Evolutionary conservation across 2,888 invertebrate genomes (phyloP), one percentile per base, ranked within the genome.

Genomic region (Pterobdella sp.): DNA sequence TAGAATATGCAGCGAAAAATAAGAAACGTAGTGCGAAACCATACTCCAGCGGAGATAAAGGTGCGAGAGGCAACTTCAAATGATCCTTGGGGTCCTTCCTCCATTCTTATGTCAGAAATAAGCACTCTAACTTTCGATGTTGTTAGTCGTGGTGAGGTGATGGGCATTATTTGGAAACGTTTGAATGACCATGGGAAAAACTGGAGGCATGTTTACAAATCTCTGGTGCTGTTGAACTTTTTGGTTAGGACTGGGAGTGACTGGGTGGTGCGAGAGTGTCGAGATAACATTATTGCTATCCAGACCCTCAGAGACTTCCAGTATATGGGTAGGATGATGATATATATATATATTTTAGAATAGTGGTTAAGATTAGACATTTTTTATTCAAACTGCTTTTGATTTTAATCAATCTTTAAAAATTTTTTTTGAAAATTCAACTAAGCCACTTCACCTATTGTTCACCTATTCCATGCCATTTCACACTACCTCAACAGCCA

Each of bases 61-160:
- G 98, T 99, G 80, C 90, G 98, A 80, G 97, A 98, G 87, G 98
- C 98, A 22, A 98, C 98, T 73, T 96, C 95, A 79, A 99, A 98
- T 87, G 98, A 99, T 86, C 96, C 96, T 82, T 98, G 98, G 98
- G 98, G 98, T 80, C 97, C 98, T 0, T 94, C 94, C 78, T 94
- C 94, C 81, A 95, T 95, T 0, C 88, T 98, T 73, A 98, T 98
- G 98, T 92, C 95, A 80, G 98, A 98, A 88, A 93, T 99, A 82
- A 96, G 98, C 82, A 97, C 98, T 86, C 87, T 97, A 81, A 98
- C 98, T 3, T 94, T 98, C 88, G 98, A 99, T 86, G 94, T 97
- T 76, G 93, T 97, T 83, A 96, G 97, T 71, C 98, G 96, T 87
- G 94, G 95, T 31, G 98, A 99, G 87, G 97, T 98, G 81, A 99